Percentiles rank a stretch among this genome's conserved stretches.
Evolutionary conservation across 2,797 vertebrate genomes (phyloP).

Genomic region (Spea hammondii): DNA sequence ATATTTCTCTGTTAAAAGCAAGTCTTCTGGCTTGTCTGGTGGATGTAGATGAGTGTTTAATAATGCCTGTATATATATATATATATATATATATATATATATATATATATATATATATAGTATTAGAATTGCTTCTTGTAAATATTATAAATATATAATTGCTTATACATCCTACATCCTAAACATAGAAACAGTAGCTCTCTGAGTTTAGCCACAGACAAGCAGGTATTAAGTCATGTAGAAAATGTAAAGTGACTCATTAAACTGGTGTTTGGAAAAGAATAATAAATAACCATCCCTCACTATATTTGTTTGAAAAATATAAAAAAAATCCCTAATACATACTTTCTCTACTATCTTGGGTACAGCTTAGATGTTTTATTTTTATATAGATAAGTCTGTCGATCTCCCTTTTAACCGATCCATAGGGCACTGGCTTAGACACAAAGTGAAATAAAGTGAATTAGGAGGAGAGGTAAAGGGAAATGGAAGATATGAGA

Average conservation of each 20-base stretch:
- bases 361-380: slow-evolving; percentile 3
- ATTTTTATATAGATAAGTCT: too few relatives aligned
- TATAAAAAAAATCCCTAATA: background rate
- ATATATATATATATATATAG: background rate
- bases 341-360: background rate
- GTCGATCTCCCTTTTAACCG: too few relatives aligned
- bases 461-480: too few relatives aligned
- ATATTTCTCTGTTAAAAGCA: too few relatives aligned
- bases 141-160: slow-evolving; percentile 3
- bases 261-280: slow-evolving; percentile 23
- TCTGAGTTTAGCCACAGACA: slow-evolving; percentile 12
- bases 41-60: too few relatives aligned
- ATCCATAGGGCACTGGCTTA: too few relatives aligned
- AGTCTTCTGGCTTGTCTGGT: too few relatives aligned
- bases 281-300: slow-evolving; percentile 15
- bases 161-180: background rate
- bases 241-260: slow-evolving; percentile 38
- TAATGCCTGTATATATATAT: too few relatives aligned
- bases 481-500: too few relatives aligned
- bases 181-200: background rate
- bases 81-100: background rate
- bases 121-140: background rate
- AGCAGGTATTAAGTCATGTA: slow-evolving; percentile 31
- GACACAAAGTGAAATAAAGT: too few relatives aligned
- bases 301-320: slow-evolving; percentile 11